Base-by-base conservation (phyloP, 2,113 vertebrate genomes). In the Scatophagus argus region DNA sequence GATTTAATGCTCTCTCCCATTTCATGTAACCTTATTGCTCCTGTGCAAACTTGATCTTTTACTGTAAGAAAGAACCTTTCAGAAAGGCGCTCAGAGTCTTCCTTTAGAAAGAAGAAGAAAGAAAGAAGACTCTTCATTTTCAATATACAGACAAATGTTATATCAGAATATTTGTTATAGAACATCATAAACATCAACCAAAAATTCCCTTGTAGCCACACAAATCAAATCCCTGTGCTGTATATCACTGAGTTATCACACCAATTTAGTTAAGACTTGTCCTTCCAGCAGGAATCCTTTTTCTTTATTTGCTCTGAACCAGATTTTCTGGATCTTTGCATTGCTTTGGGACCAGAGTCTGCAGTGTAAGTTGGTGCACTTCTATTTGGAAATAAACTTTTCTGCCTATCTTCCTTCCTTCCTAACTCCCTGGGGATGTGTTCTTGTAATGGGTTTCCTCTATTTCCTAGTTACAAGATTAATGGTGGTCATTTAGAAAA, bases 401-500 rank as follows among this genome's bases (percentile, higher is more conserved):
- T 23, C 72, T 58, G 14, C 39, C 49, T 47, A 41, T 77, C 87
- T 66, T 64, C 34, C 49, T 66, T 64, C 34, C 49, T 65, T 27
- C 16, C 4, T 60, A 51, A 63, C 41, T 52, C 82, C 31, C 63
- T 25, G 3, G 69, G 65, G 77, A 41, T 5, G n/a, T 60, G 44
- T 71, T 54, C 55, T 64, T 69, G 19, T 79, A 86, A 86, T 79
- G 63, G 36, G 0, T 39, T 81, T n/a, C 29, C 54, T 31, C 62
- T 67, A 58, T 74, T 89, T 78, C 70, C 72, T 71, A 58, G 76
- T 77, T 44, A 29, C 52, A 85, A 88, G 79, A 84, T 87, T 69
- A 72, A 81, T 85, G 67, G 63, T 38, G 32, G 63, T 56, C 59
- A 58, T 83, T 80, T 62, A 63, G 29, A 12, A 14, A 32, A 79